Conservation (phyloP, 2,113 vertebrate genomes). For the Leucopsar rothschildi region DNA sequence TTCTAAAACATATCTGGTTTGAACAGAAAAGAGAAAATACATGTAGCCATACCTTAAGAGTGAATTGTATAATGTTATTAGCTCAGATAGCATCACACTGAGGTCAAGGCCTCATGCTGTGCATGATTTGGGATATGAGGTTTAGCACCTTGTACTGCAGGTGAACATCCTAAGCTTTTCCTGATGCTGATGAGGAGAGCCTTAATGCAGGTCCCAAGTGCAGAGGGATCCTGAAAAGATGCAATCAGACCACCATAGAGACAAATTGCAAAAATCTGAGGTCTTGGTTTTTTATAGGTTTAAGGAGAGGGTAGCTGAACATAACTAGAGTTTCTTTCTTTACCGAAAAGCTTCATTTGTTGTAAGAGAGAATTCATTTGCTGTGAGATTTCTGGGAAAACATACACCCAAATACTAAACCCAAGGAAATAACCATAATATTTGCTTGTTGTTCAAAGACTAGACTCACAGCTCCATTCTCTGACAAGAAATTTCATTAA, state of each 20-base stretch:
- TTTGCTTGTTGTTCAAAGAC: neutral
- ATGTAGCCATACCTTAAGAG: neutral
- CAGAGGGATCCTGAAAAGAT: neutral
- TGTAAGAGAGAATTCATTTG: neutral
- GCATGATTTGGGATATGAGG: neutral
- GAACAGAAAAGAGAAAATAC: neutral
- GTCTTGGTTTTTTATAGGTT: neutral
- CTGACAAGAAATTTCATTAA: neutral
- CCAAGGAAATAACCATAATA: neutral
- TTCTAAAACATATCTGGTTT: neutral
- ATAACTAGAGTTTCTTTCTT: neutral
- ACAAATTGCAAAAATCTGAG: neutral
- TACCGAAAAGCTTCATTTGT: neutral
- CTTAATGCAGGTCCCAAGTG: neutral
- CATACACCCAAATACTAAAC: neutral
- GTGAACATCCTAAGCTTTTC: neutral
- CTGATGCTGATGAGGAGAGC: neutral
- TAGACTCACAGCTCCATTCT: neutral
- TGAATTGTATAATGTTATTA: neutral
- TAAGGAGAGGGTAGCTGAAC: neutral
- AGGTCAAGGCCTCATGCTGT: neutral
- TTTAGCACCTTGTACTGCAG: neutral
- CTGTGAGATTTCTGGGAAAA: neutral
- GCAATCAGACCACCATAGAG: neutral
- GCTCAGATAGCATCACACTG: rapidly evolving